These are phyloP conservation scores for Andinoacara biseriatus DNA, from an alignment of 2,113 vertebrate genomes.

Conservation along the genomic window DNA sequence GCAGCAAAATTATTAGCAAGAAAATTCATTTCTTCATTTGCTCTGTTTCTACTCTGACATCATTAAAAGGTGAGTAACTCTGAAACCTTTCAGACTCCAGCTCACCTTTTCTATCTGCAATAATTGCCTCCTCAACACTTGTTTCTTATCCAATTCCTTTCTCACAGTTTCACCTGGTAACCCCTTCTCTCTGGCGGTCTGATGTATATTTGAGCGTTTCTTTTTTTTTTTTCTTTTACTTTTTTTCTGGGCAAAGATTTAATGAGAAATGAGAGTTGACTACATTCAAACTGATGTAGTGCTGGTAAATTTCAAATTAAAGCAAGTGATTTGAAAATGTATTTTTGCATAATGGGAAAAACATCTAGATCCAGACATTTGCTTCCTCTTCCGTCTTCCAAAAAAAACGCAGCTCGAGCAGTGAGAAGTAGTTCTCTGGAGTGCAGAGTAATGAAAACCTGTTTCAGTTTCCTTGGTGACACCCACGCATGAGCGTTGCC, in stretches of 20 bases:
- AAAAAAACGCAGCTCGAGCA: background rate
- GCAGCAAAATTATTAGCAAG: background rate
- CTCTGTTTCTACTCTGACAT: background rate
- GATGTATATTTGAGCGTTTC: background rate
- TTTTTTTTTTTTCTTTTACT: background rate
- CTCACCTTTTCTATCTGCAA: background rate
- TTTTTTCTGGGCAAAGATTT: background rate
- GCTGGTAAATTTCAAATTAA: background rate
- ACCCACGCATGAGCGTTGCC: background rate
- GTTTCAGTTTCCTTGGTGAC: conserved; percentile 9
- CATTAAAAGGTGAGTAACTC: background rate
- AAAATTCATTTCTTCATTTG: background rate
- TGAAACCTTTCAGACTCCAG: background rate
- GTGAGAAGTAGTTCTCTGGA: background rate
- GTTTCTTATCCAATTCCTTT: background rate
- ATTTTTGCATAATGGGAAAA: background rate
- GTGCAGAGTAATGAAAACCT: conserved; percentile 4
- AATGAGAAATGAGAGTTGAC: background rate
- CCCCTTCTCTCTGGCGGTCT: background rate
- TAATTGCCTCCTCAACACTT: background rate
- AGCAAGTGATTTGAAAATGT: background rate
- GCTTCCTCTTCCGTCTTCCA: background rate
- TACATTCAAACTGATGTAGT: background rate
- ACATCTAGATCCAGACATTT: background rate
- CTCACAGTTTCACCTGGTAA: background rate